Conservation (phyloP, 2,797 vertebrate genomes). For the Hydrolagus colliei region DNA sequence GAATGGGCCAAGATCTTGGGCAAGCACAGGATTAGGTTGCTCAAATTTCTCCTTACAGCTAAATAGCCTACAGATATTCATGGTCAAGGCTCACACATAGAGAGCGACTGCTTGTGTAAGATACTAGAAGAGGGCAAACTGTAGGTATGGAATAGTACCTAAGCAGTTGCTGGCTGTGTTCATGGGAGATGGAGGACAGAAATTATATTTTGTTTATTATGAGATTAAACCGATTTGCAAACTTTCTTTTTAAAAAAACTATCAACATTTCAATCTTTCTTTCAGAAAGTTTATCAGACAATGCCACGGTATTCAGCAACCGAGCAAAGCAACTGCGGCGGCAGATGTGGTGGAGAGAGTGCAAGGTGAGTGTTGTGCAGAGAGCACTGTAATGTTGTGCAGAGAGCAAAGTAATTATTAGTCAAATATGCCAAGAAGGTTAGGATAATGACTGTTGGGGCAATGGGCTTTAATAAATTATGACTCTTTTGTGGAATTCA, state of each 20-base stretch:
- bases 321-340: constrained; percentile 92
- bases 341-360: constrained; percentile 96
- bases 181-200: too few relatives aligned
- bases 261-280: constrained; percentile 21
- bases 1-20: too few relatives aligned
- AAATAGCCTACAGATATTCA: too few relatives aligned
- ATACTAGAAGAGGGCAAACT: too few relatives aligned
- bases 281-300: constrained; percentile 90
- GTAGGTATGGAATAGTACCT: too few relatives aligned
- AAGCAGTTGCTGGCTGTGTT: too few relatives aligned
- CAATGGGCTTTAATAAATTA: not conserved
- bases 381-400: not conserved
- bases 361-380: constrained; percentile 65
- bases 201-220: not conserved
- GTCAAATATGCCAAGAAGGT: not conserved
- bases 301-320: constrained; percentile 94
- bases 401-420: not conserved
- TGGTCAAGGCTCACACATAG: too few relatives aligned
- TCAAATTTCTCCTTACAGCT: too few relatives aligned
- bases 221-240: too few relatives aligned
- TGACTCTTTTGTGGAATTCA: not conserved
- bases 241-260: not conserved
- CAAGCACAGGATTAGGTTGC: too few relatives aligned
- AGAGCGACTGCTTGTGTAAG: too few relatives aligned
- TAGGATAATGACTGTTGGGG: not conserved